A percentile compares a stretch with the other conserved stretches of the same genome.
These are phyloP conservation scores for Hucho hucho DNA, from an alignment of 2,113 vertebrate genomes.

Conservation along the genomic window DNA sequence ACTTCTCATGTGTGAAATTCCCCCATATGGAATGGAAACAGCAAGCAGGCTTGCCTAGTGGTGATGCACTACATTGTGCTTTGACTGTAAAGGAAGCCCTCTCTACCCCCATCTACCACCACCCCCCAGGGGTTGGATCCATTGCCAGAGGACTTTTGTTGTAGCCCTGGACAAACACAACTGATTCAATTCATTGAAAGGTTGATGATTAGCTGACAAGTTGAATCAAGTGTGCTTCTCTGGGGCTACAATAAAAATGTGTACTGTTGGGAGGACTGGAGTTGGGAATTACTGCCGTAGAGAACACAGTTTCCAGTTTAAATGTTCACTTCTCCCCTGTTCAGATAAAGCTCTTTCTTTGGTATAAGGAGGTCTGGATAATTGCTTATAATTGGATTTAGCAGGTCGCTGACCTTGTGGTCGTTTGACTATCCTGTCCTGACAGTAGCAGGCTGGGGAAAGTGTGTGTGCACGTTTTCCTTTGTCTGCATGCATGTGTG, in stretches of 20 bases:
- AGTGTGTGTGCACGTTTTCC: background rate
- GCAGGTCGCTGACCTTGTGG: constrained; percentile 58
- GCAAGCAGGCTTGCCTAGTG: background rate
- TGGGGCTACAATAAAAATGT: too few species aligned
- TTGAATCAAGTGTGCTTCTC: too few species aligned
- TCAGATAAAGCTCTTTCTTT: constrained; percentile 43
- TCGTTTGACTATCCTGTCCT: constrained; percentile 35
- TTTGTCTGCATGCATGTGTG: too few species aligned
- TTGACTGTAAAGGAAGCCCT: background rate
- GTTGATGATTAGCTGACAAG: too few species aligned
- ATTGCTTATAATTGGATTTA: constrained; percentile 66
- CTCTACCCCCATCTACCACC: background rate
- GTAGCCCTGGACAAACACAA: too few species aligned
- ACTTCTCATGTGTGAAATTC: background rate
- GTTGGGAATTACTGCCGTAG: background rate
- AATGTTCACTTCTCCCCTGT: constrained; percentile 10
- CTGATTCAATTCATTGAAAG: too few species aligned
- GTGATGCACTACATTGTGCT: background rate
- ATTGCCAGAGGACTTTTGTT: background rate
- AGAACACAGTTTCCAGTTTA: constrained; percentile 20
- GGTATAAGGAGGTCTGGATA: constrained; percentile 42
- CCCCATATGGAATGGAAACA: background rate
- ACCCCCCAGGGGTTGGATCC: background rate
- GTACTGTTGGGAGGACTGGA: too few species aligned
- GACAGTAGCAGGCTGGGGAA: constrained; percentile 24